Evolutionary conservation across 2,888 invertebrate genomes (phyloP).

Genomic region (Pedicia rivosa): DNA sequence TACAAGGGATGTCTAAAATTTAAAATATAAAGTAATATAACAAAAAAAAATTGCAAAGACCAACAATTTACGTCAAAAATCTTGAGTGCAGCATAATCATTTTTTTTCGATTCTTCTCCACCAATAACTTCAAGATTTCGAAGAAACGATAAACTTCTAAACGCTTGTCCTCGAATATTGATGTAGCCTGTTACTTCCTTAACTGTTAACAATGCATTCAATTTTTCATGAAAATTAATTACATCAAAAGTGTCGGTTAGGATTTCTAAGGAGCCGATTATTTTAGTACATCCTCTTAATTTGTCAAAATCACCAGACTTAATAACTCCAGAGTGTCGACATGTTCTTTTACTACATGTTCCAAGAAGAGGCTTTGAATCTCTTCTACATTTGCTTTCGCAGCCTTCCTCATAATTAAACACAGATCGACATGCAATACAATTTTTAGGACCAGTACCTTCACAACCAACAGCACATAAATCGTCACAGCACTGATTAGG

Average conservation of each 20-base stretch:
- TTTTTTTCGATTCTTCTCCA: constrained; percentile 73
- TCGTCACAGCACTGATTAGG: constrained; percentile 91
- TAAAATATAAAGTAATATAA: not conserved
- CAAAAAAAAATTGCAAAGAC: constrained; percentile 9
- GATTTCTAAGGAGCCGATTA: constrained; percentile 83
- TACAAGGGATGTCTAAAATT: constrained; percentile 46
- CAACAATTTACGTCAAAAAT: constrained; percentile 48
- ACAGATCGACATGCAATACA: constrained; percentile 94
- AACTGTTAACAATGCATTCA: constrained; percentile 81
- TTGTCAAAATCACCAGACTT: constrained; percentile 78
- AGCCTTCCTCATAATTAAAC: constrained; percentile 93
- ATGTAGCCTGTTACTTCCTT: constrained; percentile 86
- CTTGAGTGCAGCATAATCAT: constrained; percentile 71
- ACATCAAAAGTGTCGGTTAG: constrained; percentile 81
- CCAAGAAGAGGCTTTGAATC: constrained; percentile 91
- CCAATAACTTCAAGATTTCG: constrained; percentile 87
- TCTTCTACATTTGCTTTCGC: constrained; percentile 84
- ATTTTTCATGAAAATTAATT: constrained; percentile 67
- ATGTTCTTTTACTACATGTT: constrained; percentile 93
- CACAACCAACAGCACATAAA: constrained; percentile 95
- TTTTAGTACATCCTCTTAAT: constrained; percentile 84
- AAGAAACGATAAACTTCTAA: constrained; percentile 80
- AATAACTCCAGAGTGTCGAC: constrained; percentile 57
- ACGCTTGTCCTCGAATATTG: constrained; percentile 76
- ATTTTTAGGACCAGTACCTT: constrained; percentile 83